These are phyloP conservation scores for Amniataba percoides DNA, from an alignment of 2,797 vertebrate species.

Conservation along the genomic window DNA sequence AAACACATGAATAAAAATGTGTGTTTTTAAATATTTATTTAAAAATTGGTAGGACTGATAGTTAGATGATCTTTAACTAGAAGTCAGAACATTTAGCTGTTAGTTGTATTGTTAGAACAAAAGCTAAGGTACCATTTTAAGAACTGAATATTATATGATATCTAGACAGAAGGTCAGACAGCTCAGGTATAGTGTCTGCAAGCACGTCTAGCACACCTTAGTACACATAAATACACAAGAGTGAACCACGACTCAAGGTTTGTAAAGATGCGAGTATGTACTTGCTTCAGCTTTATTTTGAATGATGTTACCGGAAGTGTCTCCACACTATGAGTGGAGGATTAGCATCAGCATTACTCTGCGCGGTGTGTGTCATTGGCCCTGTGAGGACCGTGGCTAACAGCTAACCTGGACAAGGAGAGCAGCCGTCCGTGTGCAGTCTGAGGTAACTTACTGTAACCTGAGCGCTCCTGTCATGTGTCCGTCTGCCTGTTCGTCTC, in stretches of 20 bases:
- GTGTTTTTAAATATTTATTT: too few relatives aligned
- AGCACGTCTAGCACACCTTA: too few relatives aligned
- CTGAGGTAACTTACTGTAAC: constrained; percentile 35
- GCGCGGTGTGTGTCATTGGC: not conserved
- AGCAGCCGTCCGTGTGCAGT: not conserved
- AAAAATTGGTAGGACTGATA: too few relatives aligned
- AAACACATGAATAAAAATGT: too few relatives aligned
- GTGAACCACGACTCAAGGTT: not conserved
- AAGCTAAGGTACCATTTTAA: too few relatives aligned
- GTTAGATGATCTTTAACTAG: too few relatives aligned
- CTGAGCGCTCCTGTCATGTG: not conserved
- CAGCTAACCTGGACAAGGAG: not conserved
- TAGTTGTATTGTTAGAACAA: too few relatives aligned
- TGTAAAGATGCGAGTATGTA: not conserved
- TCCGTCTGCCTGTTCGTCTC: not conserved
- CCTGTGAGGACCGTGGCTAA: not conserved
- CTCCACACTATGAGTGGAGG: not conserved
- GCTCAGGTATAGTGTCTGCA: not conserved
- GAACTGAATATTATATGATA: not conserved
- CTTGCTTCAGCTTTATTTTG: constrained; percentile 22
- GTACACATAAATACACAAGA: too few relatives aligned
- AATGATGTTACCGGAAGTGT: not conserved
- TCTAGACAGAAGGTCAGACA: not conserved
- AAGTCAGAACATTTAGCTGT: too few relatives aligned
- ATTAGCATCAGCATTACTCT: not conserved